phyloP scores from a whole-genome alignment of 2,797 vertebrate species.

The Heteromormyrus szaboi region DNA sequence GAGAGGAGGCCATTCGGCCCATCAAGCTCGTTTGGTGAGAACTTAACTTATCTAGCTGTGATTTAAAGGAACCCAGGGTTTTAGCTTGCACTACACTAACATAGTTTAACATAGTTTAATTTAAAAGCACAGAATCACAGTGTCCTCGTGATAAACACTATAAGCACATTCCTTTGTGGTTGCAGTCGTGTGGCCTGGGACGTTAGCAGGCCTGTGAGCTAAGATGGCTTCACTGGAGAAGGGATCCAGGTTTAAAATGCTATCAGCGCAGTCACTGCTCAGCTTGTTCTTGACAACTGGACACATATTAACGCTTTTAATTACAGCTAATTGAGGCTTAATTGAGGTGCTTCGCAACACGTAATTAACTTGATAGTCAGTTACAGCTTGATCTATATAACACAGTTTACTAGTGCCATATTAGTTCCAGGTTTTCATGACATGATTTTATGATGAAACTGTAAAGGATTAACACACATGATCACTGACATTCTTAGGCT shows the following conservation, averaged over 20 bases:
- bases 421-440: background rate
- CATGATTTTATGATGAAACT: background rate
- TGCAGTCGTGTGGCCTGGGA: background rate
- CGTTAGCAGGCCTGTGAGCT: background rate
- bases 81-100: background rate
- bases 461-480: background rate
- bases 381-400: background rate
- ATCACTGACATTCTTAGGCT: background rate
- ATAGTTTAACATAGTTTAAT: background rate
- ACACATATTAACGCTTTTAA: slow-evolving; percentile 4
- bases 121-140: background rate
- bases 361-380: background rate
- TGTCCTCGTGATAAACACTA: background rate
- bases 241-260: background rate
- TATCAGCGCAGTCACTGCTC: background rate
- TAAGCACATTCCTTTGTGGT: background rate
- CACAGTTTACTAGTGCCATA: background rate
- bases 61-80: background rate
- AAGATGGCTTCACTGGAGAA: background rate
- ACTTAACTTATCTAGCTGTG: background rate
- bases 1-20: background rate
- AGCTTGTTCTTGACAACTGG: background rate
- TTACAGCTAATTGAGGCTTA: background rate
- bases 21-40: background rate
- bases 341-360: background rate